Evolutionary conservation across 1,140 invertebrate genomes (phyloP).

Genomic region (Drosophila punjabiensis): DNA sequence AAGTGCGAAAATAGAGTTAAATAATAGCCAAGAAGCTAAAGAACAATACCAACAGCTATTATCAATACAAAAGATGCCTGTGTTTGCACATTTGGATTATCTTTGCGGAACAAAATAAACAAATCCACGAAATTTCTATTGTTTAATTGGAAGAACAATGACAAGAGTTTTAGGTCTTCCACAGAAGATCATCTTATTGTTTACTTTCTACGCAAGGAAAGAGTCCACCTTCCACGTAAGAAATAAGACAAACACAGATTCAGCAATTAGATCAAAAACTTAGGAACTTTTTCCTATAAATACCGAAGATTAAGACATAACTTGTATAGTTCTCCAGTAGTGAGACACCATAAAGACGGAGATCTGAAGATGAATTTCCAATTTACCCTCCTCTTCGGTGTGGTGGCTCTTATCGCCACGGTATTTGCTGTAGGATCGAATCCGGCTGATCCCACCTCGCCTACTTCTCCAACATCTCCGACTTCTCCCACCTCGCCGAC

Average conservation of each 20-base stretch:
- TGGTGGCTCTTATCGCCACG: not conserved
- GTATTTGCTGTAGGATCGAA: not conserved
- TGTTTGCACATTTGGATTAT: conserved; percentile 8
- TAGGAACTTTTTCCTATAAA: not conserved
- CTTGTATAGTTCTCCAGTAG: not conserved
- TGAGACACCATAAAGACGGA: not conserved
- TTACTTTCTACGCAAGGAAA: not conserved
- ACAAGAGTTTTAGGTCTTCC: not conserved
- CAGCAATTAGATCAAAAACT: not conserved
- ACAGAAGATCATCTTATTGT: not conserved
- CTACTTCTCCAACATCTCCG: not conserved
- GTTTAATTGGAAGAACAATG: not conserved
- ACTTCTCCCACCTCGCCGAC: not conserved
- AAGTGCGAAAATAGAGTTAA: not conserved
- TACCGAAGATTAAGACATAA: not conserved
- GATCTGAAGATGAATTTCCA: not conserved
- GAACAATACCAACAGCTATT: not conserved
- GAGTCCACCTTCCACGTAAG: not conserved
- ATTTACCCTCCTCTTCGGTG: not conserved
- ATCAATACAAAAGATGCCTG: not conserved
- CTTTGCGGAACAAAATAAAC: not conserved
- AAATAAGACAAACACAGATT: not conserved
- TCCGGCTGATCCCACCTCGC: not conserved
- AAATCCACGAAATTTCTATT: not conserved
- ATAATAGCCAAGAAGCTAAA: not conserved